Evolutionary conservation across 2,888 invertebrate genomes (phyloP).

Genomic region (Pandemis cinnamomeana): DNA sequence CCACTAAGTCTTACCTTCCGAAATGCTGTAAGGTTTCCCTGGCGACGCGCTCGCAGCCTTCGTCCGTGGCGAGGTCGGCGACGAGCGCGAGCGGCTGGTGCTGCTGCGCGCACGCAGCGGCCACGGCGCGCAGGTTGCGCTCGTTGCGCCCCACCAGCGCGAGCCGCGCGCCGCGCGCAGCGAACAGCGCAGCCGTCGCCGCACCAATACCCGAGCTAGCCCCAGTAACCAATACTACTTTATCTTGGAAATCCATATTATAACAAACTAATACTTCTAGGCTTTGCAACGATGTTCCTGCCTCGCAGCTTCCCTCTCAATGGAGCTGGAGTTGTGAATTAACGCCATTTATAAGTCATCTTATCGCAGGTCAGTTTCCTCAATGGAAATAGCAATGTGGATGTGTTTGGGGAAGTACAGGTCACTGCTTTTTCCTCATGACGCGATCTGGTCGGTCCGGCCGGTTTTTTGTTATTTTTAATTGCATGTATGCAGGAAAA

Average conservation of each 20-base stretch:
- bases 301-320: background rate
- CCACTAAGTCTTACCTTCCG: conserved; percentile 48
- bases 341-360: background rate
- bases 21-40: conserved; percentile 54
- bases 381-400: background rate
- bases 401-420: background rate
- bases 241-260: conserved; percentile 38
- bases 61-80: conserved; percentile 60
- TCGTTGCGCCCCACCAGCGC: conserved; percentile 42
- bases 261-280: background rate
- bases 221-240: conserved; percentile 44
- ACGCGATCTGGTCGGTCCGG: background rate
- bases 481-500: background rate
- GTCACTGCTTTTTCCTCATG: background rate
- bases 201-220: conserved; percentile 44
- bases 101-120: conserved; percentile 19
- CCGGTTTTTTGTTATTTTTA: background rate
- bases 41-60: conserved; percentile 55
- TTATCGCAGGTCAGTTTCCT: background rate
- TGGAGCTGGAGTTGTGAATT: background rate
- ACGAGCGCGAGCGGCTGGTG: conserved; percentile 51
- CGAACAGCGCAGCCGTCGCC: conserved; percentile 39
- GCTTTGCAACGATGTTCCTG: background rate
- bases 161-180: conserved; percentile 41
- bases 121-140: conserved; percentile 34